Conservation (phyloP, 2,888 invertebrate species). For the Homarus gammarus region DNA sequence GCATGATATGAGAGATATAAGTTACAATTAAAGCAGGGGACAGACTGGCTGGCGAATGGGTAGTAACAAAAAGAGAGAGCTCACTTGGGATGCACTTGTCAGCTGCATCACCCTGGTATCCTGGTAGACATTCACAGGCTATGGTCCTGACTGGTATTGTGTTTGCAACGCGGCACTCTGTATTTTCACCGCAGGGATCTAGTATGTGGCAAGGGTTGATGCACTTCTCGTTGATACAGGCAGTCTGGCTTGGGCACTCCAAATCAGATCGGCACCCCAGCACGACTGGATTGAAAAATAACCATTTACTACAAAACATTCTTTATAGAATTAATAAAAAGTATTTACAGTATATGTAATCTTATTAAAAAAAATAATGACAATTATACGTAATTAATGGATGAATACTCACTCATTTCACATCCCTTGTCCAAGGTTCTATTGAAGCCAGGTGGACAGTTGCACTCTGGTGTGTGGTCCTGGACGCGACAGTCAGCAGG, state of each 20-base stretch:
- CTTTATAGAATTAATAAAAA: constrained; percentile 17
- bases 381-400: background rate
- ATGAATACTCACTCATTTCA: constrained; percentile 76
- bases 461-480: constrained; percentile 91
- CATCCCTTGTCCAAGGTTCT: constrained; percentile 81
- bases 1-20: background rate
- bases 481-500: constrained; percentile 89
- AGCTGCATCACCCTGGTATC: constrained; percentile 92
- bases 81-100: constrained; percentile 89
- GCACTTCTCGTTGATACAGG: constrained; percentile 90
- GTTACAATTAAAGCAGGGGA: background rate
- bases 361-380: background rate
- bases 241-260: constrained; percentile 89
- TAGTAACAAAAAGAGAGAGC: constrained; percentile 78
- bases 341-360: background rate
- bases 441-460: constrained; percentile 87
- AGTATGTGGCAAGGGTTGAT: constrained; percentile 91
- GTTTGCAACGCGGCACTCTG: constrained; percentile 90
- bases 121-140: constrained; percentile 93
- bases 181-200: constrained; percentile 89
- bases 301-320: background rate
- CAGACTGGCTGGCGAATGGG: background rate
- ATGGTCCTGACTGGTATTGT: constrained; percentile 92
- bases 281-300: constrained; percentile 76
- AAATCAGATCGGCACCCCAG: constrained; percentile 88